phyloP scores from a whole-genome alignment of 2,797 vertebrate genomes.

The Arnoldichthys spilopterus region DNA sequence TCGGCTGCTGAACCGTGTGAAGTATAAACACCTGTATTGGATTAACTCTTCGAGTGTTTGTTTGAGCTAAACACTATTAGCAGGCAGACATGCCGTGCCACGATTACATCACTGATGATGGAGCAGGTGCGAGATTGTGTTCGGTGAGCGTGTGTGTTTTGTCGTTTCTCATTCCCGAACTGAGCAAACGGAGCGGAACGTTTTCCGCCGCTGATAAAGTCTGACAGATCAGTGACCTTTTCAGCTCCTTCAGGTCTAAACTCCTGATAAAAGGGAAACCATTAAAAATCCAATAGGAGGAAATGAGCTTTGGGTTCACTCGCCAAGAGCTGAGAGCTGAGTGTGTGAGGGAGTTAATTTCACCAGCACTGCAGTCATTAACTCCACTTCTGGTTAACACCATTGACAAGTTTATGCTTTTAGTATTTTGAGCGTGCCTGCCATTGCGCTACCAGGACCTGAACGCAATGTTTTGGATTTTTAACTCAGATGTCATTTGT shows the following conservation, averaged over 20 bases:
- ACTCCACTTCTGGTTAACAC: conserved; percentile 13
- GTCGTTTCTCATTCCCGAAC: conserved; percentile 21
- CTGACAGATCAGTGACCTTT: conserved; percentile 54
- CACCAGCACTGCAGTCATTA: conserved; percentile 38
- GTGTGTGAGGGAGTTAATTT: conserved; percentile 5
- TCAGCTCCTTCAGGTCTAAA: conserved; percentile 50
- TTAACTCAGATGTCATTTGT: not conserved
- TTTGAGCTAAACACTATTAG: conserved; percentile 8
- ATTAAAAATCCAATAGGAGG: conserved; percentile 62
- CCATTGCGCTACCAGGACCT: not conserved
- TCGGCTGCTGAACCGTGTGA: conserved; percentile 4
- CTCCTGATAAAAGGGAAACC: conserved; percentile 53
- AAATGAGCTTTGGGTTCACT: conserved; percentile 47
- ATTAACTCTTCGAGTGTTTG: conserved; percentile 7
- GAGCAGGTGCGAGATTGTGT: not conserved
- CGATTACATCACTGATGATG: conserved; percentile 21
- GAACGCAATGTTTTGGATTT: not conserved
- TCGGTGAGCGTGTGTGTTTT: not conserved
- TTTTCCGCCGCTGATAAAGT: conserved; percentile 46
- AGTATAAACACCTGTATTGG: not conserved
- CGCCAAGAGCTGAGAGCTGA: conserved; percentile 38
- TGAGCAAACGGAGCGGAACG: conserved; percentile 20
- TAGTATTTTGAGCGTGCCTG: not conserved
- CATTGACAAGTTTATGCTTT: conserved; percentile 9
- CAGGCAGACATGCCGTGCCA: not conserved